A percentile compares a stretch with the other conserved stretches of the same genome.
These are phyloP conservation scores for Brachionus calyciflorus DNA, from an alignment of 1,140 invertebrate genomes.

Conservation along the genomic window DNA sequence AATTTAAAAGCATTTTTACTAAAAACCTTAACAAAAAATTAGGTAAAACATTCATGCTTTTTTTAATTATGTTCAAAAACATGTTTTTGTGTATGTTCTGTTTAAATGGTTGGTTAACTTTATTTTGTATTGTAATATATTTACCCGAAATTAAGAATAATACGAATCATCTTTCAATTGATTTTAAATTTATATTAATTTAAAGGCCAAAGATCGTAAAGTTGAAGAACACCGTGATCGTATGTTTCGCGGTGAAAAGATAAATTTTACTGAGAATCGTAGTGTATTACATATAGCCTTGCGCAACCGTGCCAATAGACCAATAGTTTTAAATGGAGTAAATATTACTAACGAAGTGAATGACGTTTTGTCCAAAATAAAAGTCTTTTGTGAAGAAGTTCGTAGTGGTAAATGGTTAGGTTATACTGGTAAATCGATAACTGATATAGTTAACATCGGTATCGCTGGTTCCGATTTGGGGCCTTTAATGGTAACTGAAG, in stretches of 20 bases:
- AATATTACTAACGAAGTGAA: constrained; percentile 85
- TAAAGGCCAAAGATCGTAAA: constrained; percentile 73
- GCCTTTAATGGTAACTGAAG: constrained; percentile 47
- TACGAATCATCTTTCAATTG: too few relatives aligned
- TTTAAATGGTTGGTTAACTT: too few relatives aligned
- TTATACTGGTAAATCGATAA: constrained; percentile 89
- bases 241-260: constrained; percentile 91
- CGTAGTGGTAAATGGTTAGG: constrained; percentile 74
- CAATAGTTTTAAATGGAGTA: constrained; percentile 76
- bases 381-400: constrained; percentile 72
- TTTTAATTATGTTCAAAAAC: too few relatives aligned
- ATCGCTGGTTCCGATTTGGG: constrained; percentile 94
- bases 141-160: too few relatives aligned
- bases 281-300: constrained; percentile 92
- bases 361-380: constrained; percentile 87
- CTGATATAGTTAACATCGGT: constrained; percentile 97
- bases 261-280: constrained; percentile 95
- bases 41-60: too few relatives aligned
- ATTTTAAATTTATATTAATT: too few relatives aligned
- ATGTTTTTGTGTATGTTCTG: too few relatives aligned
- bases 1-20: too few relatives aligned
- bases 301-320: constrained; percentile 75
- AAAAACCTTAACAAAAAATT: too few relatives aligned
- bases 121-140: too few relatives aligned
- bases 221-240: constrained; percentile 80